Evolutionary conservation across 2,113 vertebrate genomes (phyloP), one percentile per base, ranked within the genome.

Genomic region (Cathartes aura): DNA sequence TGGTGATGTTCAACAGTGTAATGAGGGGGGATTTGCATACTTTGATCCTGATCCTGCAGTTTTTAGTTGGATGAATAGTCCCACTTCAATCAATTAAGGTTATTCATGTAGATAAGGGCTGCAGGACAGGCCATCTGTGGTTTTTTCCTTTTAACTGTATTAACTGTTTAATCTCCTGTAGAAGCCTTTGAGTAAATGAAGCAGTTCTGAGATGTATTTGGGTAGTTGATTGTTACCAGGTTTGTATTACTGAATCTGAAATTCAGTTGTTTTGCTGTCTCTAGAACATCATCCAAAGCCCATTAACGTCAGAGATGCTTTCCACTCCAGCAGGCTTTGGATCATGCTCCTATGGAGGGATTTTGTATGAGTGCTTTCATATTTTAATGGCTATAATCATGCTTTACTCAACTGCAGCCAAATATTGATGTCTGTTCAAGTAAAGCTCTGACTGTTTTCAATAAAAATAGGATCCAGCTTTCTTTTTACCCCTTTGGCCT

Each of bases 311-410:
- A 94, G 81, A 91, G 64, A 89, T 75, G 84, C 56, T 96, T 96
- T 94, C 82, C 24, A 73, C 40, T 92, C 53, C 59, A 82, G 64
- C 47, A 93, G 73, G 83, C 93, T 96, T 96, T 95, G 93, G 96
- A 79, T 93, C 42, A 19, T 76, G 32, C 45, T 83, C 63, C 63
- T 71, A 0, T 45, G 42, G 67, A 95, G 53, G 79, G 85, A 94
- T 96, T 97, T 95, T 79, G 50, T 62, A 84, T 34, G 67, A 95
- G 45, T 55, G 67, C 75, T 95, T 91, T 96, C 71, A 80, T 94
- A 91, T 95, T 93, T 94, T 95, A 94, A 94, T 92, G 71, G 82
- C 79, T 92, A 2, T 96, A 93, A 96, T 97, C 82, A 47, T 5
- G 4, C 74, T 86, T 96, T 95, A 75, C 36, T 88, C 88, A 66